Evolutionary conservation across 2,797 vertebrate genomes (phyloP).

Genomic region (Sebastes trivittatus): DNA sequence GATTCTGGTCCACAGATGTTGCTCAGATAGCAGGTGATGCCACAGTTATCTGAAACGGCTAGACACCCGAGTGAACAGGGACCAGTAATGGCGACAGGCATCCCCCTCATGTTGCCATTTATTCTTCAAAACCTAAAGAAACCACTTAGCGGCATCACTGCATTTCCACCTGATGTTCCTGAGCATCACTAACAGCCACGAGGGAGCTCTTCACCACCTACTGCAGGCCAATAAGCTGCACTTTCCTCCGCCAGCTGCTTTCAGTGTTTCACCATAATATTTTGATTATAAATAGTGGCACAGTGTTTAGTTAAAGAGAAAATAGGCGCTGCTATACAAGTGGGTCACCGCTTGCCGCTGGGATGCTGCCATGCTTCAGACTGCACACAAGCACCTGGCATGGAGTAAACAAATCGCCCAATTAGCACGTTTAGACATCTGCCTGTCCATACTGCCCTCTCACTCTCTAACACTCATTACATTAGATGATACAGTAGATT

Average conservation of each 20-base stretch:
- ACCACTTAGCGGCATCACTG: constrained; percentile 20
- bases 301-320: constrained; percentile 57
- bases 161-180: constrained; percentile 37
- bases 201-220: constrained; percentile 37
- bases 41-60: not conserved
- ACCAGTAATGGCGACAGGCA: not conserved
- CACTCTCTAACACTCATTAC: constrained; percentile 43
- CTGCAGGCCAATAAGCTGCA: constrained; percentile 42
- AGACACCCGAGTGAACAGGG: not conserved
- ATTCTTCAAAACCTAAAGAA: constrained; percentile 3
- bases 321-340: constrained; percentile 48
- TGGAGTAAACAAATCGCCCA: constrained; percentile 72
- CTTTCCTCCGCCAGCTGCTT: constrained; percentile 47
- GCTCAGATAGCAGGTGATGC: not conserved
- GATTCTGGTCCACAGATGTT: not conserved
- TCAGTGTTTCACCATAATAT: constrained; percentile 41
- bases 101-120: not conserved
- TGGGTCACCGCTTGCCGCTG: constrained; percentile 65
- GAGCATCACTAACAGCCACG: constrained; percentile 32
- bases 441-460: constrained; percentile 63
- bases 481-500: constrained; percentile 53
- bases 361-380: constrained; percentile 62
- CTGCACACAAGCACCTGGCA: constrained; percentile 67
- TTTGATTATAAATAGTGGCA: constrained; percentile 55
- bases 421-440: constrained; percentile 78